These are phyloP conservation scores for Euzophera pinguis DNA, from an alignment of 2,888 invertebrate species.

Conservation along the genomic window DNA sequence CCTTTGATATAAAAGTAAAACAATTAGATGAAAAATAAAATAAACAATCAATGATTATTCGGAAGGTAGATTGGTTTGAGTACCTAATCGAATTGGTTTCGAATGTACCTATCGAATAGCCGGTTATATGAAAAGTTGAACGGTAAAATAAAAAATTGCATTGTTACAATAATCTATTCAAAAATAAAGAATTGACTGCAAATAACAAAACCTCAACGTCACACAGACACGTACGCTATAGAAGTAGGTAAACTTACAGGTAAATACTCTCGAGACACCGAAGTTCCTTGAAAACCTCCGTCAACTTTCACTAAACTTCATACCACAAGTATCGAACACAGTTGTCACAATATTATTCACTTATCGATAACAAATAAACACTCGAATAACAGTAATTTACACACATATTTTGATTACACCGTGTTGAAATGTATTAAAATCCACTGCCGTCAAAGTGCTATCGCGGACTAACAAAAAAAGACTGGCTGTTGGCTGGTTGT, in stretches of 20 bases:
- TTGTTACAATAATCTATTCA: too few relatives aligned
- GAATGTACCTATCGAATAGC: too few relatives aligned
- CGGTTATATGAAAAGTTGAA: too few relatives aligned
- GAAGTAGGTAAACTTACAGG: constrained; percentile 60
- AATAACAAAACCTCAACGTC: constrained; percentile 53
- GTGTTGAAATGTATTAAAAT: constrained; percentile 34
- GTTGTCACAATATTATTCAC: constrained; percentile 61
- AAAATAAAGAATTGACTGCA: constrained; percentile 18
- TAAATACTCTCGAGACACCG: constrained; percentile 60
- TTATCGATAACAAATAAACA: constrained; percentile 53
- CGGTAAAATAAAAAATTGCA: too few relatives aligned
- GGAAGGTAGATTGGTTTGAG: too few relatives aligned
- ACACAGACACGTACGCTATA: constrained; percentile 63
- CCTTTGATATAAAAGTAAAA: constrained; percentile 14
- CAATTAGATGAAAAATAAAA: too few relatives aligned
- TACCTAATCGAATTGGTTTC: too few relatives aligned
- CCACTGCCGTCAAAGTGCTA: constrained; percentile 47
- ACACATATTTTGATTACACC: constrained; percentile 69
- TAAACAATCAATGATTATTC: too few relatives aligned
- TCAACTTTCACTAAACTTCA: constrained; percentile 72
- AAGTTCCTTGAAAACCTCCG: constrained; percentile 59
- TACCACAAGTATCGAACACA: constrained; percentile 66
- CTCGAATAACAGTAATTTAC: constrained; percentile 56
- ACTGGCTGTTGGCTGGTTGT: constrained; percentile 41
- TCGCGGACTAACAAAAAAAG: constrained; percentile 63